Evolutionary conservation across 1,140 invertebrate genomes (phyloP).

Genomic region (Drosophila pseudoananassae): DNA sequence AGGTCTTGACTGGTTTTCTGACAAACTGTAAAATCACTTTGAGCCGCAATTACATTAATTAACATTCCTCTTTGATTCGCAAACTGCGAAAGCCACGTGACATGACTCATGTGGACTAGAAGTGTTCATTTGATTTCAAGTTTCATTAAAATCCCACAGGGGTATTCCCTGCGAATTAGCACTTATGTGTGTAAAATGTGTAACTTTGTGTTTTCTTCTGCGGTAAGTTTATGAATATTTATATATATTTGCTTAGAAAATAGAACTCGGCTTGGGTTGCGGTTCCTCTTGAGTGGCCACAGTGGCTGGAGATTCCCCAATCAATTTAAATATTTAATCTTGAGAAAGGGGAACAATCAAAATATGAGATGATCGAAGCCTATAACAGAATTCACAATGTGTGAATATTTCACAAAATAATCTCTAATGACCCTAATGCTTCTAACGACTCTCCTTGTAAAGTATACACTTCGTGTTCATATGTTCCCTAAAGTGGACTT

Average conservation of each 20-base stretch:
- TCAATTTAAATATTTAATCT: conserved; percentile 25
- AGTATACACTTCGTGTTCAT: not conserved
- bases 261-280: conserved; percentile 1
- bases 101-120: conserved; percentile 7
- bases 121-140: conserved; percentile 9
- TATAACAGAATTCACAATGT: not conserved
- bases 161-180: conserved; percentile 28
- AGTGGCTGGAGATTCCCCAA: conserved; percentile 4
- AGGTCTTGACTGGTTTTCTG: conserved; percentile 17
- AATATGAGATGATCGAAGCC: not conserved
- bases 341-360: conserved; percentile 37
- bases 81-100: conserved; percentile 43
- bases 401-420: not conserved
- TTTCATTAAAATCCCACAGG: conserved; percentile 20
- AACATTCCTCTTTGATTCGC: conserved; percentile 35
- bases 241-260: conserved; percentile 10
- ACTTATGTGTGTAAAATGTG: not conserved
- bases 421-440: not conserved
- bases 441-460: not conserved
- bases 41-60: conserved; percentile 54
- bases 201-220: conserved; percentile 9
- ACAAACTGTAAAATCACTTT: conserved; percentile 35
- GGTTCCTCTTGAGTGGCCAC: conserved; percentile 24
- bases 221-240: conserved; percentile 38
- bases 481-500: not conserved